Base-by-base conservation (phyloP, 1,140 invertebrate genomes). In the Zaprionus vittiger region DNA sequence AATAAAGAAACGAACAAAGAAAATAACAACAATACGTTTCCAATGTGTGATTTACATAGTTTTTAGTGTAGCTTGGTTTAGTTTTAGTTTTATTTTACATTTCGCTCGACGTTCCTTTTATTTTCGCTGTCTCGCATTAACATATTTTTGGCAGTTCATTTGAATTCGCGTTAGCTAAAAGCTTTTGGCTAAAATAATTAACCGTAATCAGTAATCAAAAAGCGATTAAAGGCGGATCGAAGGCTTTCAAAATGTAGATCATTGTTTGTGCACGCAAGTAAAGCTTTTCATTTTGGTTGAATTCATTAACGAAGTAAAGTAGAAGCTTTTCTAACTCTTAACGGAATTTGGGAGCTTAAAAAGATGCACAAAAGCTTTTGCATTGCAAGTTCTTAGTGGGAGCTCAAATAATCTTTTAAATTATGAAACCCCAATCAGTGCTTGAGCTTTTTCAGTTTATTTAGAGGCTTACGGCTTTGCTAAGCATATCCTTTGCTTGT, bases 41-140 rank as follows among this genome's bases (percentile, higher is more conserved):
- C 38, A 63, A 70, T 71, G 64, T 41, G 41, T 28, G 22, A 52
- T 57, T 76, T 52, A 47, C 73, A 76, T 65, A 71, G 34, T 4
- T 70, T 31, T 57, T 70, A 47, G 41, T 60, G 41, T 60, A 41
- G 38, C 34, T 47, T 34, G 55, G 22, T 37, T 17, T 44, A 55
- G 49, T 38, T 52, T 67, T 60, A 22, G 26, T 28, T 55, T 24
- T 38, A 15, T 26, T 54, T 54, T 22, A 24, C 9, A 26, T 26
- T 56, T 65, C n/a, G 20, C 17, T 49, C 6, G 12, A 56, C 20
- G 24, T 54, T 54, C 54, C 52, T 56, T 56, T 62, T 7, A 31
- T 62, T 24, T 44, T 61, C 41, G 38, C 60, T 62, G 1, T 15
- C 28, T 26, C n/a, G 26, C 28, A 44, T 66, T 66, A 9, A 57